Evolutionary conservation across 2,888 invertebrate genomes (phyloP).

Genomic region (Caenorhabditis plicata): DNA sequence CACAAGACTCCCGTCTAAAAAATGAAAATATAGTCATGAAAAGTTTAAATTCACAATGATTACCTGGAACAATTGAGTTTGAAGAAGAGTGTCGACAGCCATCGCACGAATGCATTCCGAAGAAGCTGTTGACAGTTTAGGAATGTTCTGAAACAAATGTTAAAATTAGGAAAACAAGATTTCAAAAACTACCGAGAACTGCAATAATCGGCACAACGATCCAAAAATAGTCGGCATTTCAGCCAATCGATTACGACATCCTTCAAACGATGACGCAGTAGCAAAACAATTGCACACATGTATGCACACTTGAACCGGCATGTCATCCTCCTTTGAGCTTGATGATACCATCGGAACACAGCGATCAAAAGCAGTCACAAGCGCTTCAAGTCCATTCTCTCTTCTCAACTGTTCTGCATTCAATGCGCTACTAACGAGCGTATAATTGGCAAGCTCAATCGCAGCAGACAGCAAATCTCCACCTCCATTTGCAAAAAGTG

Average conservation of each 20-base stretch:
- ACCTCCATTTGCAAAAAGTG: conserved; percentile 79
- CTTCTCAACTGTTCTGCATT: conserved; percentile 95
- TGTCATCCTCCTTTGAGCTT: conserved; percentile 78
- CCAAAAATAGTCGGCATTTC: conserved; percentile 83
- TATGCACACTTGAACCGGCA: conserved; percentile 81
- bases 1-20: conserved; percentile 77
- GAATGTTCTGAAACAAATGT: conserved; percentile 74
- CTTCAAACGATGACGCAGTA: conserved; percentile 91
- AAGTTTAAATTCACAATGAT: too few relatives aligned
- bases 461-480: conserved; percentile 83
- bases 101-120: conserved; percentile 87
- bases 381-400: conserved; percentile 83
- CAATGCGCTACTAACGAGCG: conserved; percentile 89
- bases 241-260: conserved; percentile 83
- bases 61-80: conserved; percentile 76
- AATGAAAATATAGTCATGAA: too few relatives aligned
- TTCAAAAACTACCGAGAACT: conserved; percentile 76
- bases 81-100: conserved; percentile 81
- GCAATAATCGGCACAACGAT: conserved; percentile 82
- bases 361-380: conserved; percentile 87
- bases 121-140: conserved; percentile 81
- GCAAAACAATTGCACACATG: conserved; percentile 88
- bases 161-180: background rate
- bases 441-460: conserved; percentile 90
- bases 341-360: conserved; percentile 87